Conservation (phyloP, 2,797 vertebrate species). For the Chelon labrosus region DNA sequence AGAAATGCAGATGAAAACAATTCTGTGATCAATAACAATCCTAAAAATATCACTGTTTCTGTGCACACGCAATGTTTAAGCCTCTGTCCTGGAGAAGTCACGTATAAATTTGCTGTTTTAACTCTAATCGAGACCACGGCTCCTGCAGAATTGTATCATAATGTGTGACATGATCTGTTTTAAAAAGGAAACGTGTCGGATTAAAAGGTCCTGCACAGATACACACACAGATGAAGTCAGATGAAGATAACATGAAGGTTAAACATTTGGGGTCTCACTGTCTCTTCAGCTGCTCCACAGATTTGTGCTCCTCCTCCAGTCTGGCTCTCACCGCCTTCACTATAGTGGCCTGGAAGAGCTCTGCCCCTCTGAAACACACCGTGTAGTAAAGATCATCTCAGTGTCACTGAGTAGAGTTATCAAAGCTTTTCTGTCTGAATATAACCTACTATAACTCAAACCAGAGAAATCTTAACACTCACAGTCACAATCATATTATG, state of each 20-base stretch:
- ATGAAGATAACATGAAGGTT: not conserved
- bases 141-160: not conserved
- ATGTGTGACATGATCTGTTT: not conserved
- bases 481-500: too few species aligned
- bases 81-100: not conserved
- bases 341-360: conserved; percentile 98
- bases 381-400: not conserved
- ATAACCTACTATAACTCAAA: too few species aligned
- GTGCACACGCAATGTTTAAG: not conserved
- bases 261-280: conserved; percentile 88
- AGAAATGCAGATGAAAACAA: not conserved
- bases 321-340: conserved; percentile 97
- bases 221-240: not conserved
- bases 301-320: conserved; percentile 97
- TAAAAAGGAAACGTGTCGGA: not conserved
- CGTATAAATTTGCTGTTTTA: not conserved
- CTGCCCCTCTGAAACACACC: conserved; percentile 90
- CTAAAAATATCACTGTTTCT: not conserved
- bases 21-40: not conserved
- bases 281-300: conserved; percentile 99
- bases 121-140: not conserved
- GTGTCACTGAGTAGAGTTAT: too few species aligned
- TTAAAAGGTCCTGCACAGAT: not conserved
- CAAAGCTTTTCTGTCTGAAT: too few species aligned
- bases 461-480: too few species aligned